Conservation (phyloP, 2,113 vertebrate species). For the Gobius niger region DNA sequence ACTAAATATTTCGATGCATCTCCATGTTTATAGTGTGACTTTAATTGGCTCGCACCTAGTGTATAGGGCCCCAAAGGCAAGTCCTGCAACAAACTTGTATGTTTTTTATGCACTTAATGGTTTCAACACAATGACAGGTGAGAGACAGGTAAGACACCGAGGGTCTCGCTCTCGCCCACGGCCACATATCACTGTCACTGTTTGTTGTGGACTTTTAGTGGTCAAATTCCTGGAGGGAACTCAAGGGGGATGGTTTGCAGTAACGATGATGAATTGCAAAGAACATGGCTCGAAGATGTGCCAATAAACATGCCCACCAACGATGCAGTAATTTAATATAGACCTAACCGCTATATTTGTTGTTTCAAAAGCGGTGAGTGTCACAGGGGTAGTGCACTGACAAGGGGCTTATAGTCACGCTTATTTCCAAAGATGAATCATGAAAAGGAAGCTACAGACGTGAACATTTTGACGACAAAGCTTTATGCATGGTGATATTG, state of each 20-base stretch:
- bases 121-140: constrained; percentile 53
- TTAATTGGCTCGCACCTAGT: too few relatives aligned
- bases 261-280: constrained; percentile 69
- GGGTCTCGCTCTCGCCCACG: constrained; percentile 41
- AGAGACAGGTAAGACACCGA: constrained; percentile 49
- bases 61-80: constrained; percentile 14
- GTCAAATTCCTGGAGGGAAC: constrained; percentile 26
- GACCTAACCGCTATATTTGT: constrained; percentile 30
- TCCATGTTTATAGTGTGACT: too few relatives aligned
- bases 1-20: too few relatives aligned
- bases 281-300: constrained; percentile 69
- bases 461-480: too few relatives aligned
- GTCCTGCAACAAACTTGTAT: constrained; percentile 17
- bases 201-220: constrained; percentile 13
- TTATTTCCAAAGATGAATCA: too few relatives aligned
- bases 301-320: constrained; percentile 72
- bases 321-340: constrained; percentile 67
- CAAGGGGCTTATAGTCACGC: too few relatives aligned
- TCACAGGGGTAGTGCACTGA: not conserved
- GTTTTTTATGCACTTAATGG: constrained; percentile 34
- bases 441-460: too few relatives aligned
- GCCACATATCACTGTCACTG: constrained; percentile 56
- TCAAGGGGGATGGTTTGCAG: constrained; percentile 11
- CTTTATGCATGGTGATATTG: too few relatives aligned
- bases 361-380: not conserved